Base-by-base conservation (phyloP, 2,797 vertebrate species). In the Sebastes hubbsi region DNA sequence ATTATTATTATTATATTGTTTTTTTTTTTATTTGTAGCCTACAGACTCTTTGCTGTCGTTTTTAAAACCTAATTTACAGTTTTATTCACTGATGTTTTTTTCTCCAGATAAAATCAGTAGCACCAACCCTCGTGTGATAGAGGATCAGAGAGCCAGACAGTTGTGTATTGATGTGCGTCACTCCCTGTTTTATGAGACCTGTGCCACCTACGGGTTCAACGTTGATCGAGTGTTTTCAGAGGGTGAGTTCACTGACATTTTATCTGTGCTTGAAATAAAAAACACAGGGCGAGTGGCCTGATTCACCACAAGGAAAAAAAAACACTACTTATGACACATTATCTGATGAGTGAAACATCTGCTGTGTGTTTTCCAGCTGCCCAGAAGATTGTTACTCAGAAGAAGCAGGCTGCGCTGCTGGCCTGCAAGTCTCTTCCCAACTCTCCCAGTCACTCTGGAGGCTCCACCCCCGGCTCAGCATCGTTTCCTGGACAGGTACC, bases 381-480 rank as follows among this genome's bases (percentile, higher is more conserved):
- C 61, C 98, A 98, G 94, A 99, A 97, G 91, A 97, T 97, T 3
- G 94, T 97, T 9, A 93, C 96, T 1, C 94, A 97, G 76, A 96
- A 91, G 92, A 98, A 97, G 89, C 98, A 98, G 91, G 97, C 97
- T 6, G 97, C 97, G 46, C 96, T 98, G 32, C 89, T 97, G 90
- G 97, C 97, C 88, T 99, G 97, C 95, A 99, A 99, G 87, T 99
- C 98, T 25, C 94, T 99, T 25, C 98, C 98, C 2, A 99, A 98
- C 93, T 97, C 97, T 2, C 98, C 98, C 20, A 98, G 97, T 85
- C 98, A 99, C 94, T 98, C 98, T 0, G 96, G 97, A 12, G 95
- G 95, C 16, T 98, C 98, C 80, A 98, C 97, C 0, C 97, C 97
- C 0, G 94, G 97, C 20, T 97, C 96, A 1, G 93, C 95, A 1